Evolutionary conservation across 2,888 invertebrate species (phyloP).

Genomic region (Caenorhabditis sulstoni): DNA sequence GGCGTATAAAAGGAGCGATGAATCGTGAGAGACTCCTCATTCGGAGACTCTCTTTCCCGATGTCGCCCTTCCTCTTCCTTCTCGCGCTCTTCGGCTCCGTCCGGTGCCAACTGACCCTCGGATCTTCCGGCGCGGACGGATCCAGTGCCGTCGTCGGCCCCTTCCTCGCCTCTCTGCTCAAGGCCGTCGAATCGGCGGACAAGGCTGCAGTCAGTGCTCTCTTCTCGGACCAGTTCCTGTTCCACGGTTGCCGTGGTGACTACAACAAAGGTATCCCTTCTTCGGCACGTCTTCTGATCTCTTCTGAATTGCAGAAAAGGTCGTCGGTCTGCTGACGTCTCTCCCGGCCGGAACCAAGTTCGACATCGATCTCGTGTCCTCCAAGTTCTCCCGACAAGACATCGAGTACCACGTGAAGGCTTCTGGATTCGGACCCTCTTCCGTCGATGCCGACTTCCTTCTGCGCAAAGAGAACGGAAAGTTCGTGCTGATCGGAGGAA

Average conservation of each 20-base stretch:
- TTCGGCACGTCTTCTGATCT: neutral
- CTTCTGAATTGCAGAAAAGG: neutral
- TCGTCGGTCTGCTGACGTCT: no score
- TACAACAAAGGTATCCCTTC: neutral
- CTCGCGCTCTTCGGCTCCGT: no score
- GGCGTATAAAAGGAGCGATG: neutral
- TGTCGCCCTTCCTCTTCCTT: no score
- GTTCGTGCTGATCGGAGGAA: slow-evolving; percentile 1
- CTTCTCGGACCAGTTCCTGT: neutral
- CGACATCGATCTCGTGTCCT: neutral
- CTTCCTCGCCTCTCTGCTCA: no score
- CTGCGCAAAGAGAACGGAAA: neutral
- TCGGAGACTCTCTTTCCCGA: neutral
- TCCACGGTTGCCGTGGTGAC: neutral
- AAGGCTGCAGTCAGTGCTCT: neutral
- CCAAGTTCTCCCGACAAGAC: neutral
- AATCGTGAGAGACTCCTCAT: no score
- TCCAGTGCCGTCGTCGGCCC: no score
- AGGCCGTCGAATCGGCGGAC: no score
- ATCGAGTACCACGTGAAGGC: neutral
- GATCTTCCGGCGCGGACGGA: no score
- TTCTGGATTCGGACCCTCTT: neutral
- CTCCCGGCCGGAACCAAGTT: neutral
- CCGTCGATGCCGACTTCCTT: neutral
- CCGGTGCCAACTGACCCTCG: no score